phyloP scores from a whole-genome alignment of 2,888 invertebrate genomes.

The Noctua janthe region DNA sequence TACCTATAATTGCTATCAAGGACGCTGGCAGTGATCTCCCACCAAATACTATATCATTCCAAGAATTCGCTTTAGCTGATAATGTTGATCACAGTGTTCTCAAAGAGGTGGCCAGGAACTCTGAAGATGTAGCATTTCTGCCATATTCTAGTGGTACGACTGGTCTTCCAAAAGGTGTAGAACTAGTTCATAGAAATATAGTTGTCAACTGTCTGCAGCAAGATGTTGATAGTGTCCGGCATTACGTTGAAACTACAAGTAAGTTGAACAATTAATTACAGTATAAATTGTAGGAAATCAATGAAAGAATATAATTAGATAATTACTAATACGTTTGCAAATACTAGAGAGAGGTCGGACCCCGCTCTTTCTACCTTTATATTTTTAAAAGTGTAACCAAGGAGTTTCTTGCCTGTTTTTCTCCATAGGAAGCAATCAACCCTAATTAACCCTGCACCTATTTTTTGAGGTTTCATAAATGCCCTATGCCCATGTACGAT shows the following conservation, averaged over 20 bases:
- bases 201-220: conserved; percentile 84
- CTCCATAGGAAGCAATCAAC: too few species aligned
- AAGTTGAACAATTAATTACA: conserved; percentile 53
- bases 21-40: conserved; percentile 77
- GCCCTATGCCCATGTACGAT: too few species aligned
- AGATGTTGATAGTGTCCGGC: conserved; percentile 72
- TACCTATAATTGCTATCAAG: conserved; percentile 87
- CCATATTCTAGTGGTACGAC: conserved; percentile 97
- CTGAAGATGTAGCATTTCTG: conserved; percentile 91
- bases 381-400: too few species aligned
- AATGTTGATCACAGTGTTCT: conserved; percentile 87
- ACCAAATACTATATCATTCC: conserved; percentile 90
- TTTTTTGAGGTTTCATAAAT: too few species aligned
- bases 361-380: too few species aligned
- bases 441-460: too few species aligned
- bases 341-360: too few species aligned
- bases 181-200: conserved; percentile 91
- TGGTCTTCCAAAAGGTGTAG: conserved; percentile 94
- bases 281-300: too few species aligned
- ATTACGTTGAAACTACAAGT: conserved; percentile 80
- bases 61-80: conserved; percentile 88
- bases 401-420: too few species aligned
- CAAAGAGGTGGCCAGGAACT: conserved; percentile 77
- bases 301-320: too few species aligned
- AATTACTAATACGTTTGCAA: too few species aligned